Evolutionary conservation across 2,113 vertebrate species (phyloP).

Genomic region (Ammodytes dubius): DNA sequence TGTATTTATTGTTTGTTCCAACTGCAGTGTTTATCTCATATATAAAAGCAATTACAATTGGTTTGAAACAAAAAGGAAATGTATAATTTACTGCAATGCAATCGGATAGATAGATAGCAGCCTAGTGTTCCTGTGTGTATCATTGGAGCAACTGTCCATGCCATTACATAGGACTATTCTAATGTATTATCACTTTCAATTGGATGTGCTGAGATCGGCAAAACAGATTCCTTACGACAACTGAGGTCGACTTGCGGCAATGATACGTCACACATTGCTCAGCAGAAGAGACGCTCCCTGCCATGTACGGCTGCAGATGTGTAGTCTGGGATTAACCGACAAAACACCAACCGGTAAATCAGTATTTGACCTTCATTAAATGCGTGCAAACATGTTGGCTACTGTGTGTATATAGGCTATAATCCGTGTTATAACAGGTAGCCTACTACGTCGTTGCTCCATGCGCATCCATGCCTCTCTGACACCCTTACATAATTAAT

Average conservation of each 20-base stretch:
- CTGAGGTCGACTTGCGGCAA: constrained; percentile 35
- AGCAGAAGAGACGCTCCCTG: constrained; percentile 47
- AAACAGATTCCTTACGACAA: constrained; percentile 48
- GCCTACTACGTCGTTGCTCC: constrained; percentile 9
- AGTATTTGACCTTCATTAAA: constrained; percentile 28
- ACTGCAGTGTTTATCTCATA: too few relatives aligned
- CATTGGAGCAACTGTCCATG: not conserved
- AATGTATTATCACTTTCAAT: constrained; percentile 10
- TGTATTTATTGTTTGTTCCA: not conserved
- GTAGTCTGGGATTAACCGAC: constrained; percentile 55
- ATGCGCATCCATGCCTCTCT: not conserved
- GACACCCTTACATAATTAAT: constrained; percentile 62
- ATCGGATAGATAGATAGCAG: not conserved
- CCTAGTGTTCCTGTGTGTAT: not conserved
- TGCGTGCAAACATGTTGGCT: constrained; percentile 22
- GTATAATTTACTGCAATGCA: not conserved
- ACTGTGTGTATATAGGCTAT: constrained; percentile 2
- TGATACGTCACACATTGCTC: constrained; percentile 76
- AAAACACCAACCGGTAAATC: constrained; percentile 72
- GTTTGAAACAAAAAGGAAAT: not conserved
- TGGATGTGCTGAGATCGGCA: constrained; percentile 53
- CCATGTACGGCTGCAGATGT: constrained; percentile 54
- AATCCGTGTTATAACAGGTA: not conserved
- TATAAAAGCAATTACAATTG: too few relatives aligned
- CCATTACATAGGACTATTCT: not conserved